Evolutionary conservation across 2,888 invertebrate species (phyloP), one percentile per base, ranked within the genome.

Genomic region (Mesochorus sp.): DNA sequence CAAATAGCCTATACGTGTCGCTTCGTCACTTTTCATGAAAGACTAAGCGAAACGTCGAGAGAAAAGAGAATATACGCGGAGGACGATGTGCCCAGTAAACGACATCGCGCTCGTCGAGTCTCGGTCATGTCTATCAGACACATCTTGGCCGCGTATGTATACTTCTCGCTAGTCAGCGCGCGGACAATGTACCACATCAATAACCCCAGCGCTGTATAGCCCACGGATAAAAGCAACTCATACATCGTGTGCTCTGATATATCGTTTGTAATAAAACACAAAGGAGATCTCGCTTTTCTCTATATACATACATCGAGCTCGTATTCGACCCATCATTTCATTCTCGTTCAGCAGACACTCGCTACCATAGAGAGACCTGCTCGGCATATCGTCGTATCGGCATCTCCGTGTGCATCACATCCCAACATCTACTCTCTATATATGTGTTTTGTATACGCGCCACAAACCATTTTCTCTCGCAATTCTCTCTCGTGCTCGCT

Each of bases 211-310:
- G n/a, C n/a, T n/a, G n/a, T n/a, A n/a, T n/a, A n/a, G 17, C 59
- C 76, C 72, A 73, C 86, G 86, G 87, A 90, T 89, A 88, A 88
- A 90, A 88, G 89, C 88, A 85, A 84, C 86, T 86, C 86, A 89
- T 88, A 89, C 86, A 88, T 88, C 89, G 84, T n/a, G n/a, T 86
- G 81, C 77, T 85, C 86, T 89, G 90, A 90, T 89, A 88, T 90
- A 90, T 90, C 90, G 89, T 90, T 90, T 90, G 89, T 89, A 90
- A 90, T 90, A 89, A 90, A 90, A 89, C 88, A 90, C 89, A 90
- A 90, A 89, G 87, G 88, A 86, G 85, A 84, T 81, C 55, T 76
- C n/a, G n/a, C 72, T 71, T 72, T 62, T 61, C 59, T 71, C 26
- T 53, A 61, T 59, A 17, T 24, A 75, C 53, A 47, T 42, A 37